phyloP scores from a whole-genome alignment of 2,113 vertebrate species.

The Psammodynastes pulverulentus region DNA sequence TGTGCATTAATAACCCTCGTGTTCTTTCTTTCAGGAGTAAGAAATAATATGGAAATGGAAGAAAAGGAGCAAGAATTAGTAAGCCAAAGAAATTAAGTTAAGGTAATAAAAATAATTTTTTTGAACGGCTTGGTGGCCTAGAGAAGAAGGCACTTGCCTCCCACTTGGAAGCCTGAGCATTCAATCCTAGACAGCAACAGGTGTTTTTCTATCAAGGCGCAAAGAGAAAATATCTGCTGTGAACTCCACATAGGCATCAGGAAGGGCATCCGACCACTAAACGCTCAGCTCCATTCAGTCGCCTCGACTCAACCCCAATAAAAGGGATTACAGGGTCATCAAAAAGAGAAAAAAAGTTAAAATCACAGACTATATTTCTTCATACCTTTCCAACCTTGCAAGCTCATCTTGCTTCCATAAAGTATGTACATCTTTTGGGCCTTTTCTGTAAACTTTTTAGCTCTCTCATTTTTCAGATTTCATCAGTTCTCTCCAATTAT shows the following conservation, averaged over 20 bases:
- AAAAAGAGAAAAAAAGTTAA: neutral
- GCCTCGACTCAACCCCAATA: neutral
- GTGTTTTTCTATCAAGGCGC: neutral
- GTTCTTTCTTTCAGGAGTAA: neutral
- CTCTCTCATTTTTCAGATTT: neutral
- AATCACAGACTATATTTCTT: neutral
- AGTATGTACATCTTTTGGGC: neutral
- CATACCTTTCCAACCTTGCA: neutral
- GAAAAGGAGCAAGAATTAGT: neutral
- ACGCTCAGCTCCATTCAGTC: neutral
- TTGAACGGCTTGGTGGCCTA: neutral
- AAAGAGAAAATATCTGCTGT: neutral
- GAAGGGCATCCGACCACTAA: neutral
- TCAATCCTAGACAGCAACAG: neutral
- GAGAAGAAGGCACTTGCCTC: neutral
- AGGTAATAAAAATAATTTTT: neutral
- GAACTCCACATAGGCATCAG: neutral
- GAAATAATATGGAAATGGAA: neutral
- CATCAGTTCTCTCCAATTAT: neutral
- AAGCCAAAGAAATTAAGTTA: neutral
- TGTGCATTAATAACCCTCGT: neutral
- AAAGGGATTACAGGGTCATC: neutral
- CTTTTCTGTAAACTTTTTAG: neutral
- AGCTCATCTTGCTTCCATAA: neutral
- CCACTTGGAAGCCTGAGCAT: neutral